Evolutionary conservation across 2,113 vertebrate species (phyloP).

Genomic region (Dipodomys stephensi): DNA sequence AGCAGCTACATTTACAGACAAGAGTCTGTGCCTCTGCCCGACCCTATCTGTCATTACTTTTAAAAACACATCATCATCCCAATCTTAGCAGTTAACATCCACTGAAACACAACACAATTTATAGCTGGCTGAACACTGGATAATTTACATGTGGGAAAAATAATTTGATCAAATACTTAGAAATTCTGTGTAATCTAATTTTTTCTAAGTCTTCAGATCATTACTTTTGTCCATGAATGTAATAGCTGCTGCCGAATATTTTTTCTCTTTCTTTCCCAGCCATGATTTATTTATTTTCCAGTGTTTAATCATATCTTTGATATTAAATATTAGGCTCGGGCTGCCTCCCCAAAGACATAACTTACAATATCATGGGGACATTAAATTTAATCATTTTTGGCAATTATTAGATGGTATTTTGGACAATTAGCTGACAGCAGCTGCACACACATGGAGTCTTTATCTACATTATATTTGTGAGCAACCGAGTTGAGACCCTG

Average conservation of each 20-base stretch:
- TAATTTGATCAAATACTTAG: constrained; percentile 69
- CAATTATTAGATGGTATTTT: constrained; percentile 79
- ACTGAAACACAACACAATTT: not conserved
- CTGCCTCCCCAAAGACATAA: constrained; percentile 77
- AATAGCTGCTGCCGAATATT: constrained; percentile 50
- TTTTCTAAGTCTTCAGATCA: constrained; percentile 43
- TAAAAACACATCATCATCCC: not conserved
- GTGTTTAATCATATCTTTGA: constrained; percentile 77
- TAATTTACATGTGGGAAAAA: constrained; percentile 37
- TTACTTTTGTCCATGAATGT: constrained; percentile 71
- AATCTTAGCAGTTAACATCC: not conserved
- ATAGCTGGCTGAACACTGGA: not conserved
- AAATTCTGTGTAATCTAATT: constrained; percentile 71
- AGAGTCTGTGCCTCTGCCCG: no score
- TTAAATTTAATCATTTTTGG: constrained; percentile 82
- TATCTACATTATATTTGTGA: constrained; percentile 67
- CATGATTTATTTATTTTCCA: constrained; percentile 83
- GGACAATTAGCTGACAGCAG: constrained; percentile 82
- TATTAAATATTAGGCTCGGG: constrained; percentile 79
- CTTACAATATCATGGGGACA: constrained; percentile 74
- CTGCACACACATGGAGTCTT: constrained; percentile 77
- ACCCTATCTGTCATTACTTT: not conserved
- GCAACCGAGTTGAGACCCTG: constrained; percentile 71
- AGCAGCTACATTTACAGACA: no score
- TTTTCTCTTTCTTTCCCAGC: constrained; percentile 70